Percentiles rank a stretch among this genome's conserved stretches.
phyloP scores from a whole-genome alignment of 2,888 invertebrate species.

The Laspeyria flexula region DNA sequence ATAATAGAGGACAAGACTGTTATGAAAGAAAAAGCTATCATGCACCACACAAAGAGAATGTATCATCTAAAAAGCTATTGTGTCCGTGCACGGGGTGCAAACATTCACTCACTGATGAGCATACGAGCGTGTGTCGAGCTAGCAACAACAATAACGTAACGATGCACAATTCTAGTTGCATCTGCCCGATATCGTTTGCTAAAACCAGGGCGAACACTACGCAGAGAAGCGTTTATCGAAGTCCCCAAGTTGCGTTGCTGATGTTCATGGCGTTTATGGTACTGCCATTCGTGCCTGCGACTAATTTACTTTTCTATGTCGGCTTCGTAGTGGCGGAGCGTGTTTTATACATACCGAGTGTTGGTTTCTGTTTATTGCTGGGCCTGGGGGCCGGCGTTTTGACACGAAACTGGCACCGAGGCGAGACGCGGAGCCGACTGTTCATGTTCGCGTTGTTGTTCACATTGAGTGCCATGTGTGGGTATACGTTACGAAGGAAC shows the following conservation, averaged over 20 bases:
- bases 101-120: constrained; percentile 88
- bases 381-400: constrained; percentile 89
- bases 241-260: constrained; percentile 79
- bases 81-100: constrained; percentile 89
- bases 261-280: constrained; percentile 92
- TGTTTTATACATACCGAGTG: constrained; percentile 97
- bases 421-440: constrained; percentile 71
- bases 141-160: constrained; percentile 90
- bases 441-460: constrained; percentile 82
- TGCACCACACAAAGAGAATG: constrained; percentile 70
- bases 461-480: constrained; percentile 89
- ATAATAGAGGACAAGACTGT: constrained; percentile 73
- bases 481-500: constrained; percentile 93
- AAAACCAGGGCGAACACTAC: constrained; percentile 63
- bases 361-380: constrained; percentile 96
- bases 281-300: constrained; percentile 97
- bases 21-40: constrained; percentile 74
- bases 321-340: constrained; percentile 99
- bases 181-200: constrained; percentile 66
- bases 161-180: constrained; percentile 81
- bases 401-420: constrained; percentile 76
- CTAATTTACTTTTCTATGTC: constrained; percentile 98
- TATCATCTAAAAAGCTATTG: constrained; percentile 71
- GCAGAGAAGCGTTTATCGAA: constrained; percentile 67
- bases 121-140: constrained; percentile 89